Evolutionary conservation across 2,113 vertebrate species (phyloP).

Genomic region (Dicentrarchus labrax): DNA sequence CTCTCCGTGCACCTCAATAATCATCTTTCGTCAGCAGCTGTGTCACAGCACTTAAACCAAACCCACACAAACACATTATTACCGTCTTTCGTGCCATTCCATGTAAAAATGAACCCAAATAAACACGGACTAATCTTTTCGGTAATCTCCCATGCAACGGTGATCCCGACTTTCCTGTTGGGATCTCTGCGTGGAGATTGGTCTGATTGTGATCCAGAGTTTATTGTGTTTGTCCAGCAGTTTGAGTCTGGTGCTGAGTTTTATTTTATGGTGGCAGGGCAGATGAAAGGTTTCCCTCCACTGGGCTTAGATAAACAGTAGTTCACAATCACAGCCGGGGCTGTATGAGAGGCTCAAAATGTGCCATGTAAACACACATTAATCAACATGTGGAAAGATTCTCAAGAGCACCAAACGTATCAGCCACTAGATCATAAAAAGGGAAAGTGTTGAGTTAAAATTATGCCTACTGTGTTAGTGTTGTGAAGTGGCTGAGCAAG

Average conservation of each 20-base stretch:
- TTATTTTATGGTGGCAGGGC: constrained; percentile 66
- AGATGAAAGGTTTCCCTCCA: constrained; percentile 80
- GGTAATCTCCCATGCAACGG: constrained; percentile 45
- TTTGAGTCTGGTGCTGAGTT: constrained; percentile 64
- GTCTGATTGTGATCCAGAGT: constrained; percentile 43
- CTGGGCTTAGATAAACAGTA: constrained; percentile 75
- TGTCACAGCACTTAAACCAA: constrained; percentile 57
- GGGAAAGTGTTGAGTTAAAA: constrained; percentile 53
- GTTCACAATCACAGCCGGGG: constrained; percentile 63
- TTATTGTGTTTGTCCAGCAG: constrained; percentile 78
- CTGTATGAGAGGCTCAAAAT: constrained; percentile 37
- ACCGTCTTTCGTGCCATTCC: constrained; percentile 20
- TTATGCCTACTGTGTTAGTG: not conserved
- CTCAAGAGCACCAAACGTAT: constrained; percentile 30
- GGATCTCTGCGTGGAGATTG: constrained; percentile 43
- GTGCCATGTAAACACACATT: constrained; percentile 67
- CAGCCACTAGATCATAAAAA: constrained; percentile 18
- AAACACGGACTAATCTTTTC: constrained; percentile 66
- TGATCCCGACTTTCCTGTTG: constrained; percentile 45
- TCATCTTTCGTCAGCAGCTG: constrained; percentile 70
- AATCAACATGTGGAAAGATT: constrained; percentile 55
- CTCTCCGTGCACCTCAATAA: constrained; percentile 28
- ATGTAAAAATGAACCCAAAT: constrained; percentile 67
- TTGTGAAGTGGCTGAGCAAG: not conserved
- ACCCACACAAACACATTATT: constrained; percentile 46